These are phyloP conservation scores for Paraescarpia echinospica DNA, from an alignment of 1,140 invertebrate genomes.

Conservation along the genomic window DNA sequence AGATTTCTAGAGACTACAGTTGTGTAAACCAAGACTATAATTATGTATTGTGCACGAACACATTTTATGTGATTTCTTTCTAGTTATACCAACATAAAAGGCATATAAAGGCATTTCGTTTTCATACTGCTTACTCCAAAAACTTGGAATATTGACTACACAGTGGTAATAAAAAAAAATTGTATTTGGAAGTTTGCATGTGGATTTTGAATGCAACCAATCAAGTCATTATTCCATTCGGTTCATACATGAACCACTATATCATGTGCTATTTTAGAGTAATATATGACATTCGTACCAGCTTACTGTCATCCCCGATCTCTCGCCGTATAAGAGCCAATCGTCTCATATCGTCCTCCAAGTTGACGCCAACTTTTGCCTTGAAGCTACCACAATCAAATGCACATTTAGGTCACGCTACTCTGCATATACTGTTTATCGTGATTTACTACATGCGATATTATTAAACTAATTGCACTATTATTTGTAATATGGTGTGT, in stretches of 20 bases:
- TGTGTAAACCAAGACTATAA: not conserved
- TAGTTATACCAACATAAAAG: not conserved
- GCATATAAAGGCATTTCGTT: not conserved
- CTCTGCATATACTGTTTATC: not conserved
- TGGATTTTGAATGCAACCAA: not conserved
- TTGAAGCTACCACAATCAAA: conserved; percentile 68
- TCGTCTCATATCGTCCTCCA: conserved; percentile 76
- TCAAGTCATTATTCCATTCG: not conserved
- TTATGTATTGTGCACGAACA: not conserved
- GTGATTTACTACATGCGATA: not conserved
- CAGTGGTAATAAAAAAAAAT: not conserved
- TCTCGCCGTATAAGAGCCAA: conserved; percentile 71
- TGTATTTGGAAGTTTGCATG: not conserved
- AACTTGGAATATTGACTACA: not conserved
- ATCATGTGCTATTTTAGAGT: not conserved
- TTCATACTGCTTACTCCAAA: not conserved
- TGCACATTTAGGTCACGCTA: not conserved
- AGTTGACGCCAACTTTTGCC: conserved; percentile 81
- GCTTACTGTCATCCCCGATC: conserved; percentile 74
- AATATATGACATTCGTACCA: conserved; percentile 62
- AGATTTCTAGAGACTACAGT: not conserved
- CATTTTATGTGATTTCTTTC: not conserved
- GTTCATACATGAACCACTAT: not conserved
- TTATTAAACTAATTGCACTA: not conserved
- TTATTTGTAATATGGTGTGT: not conserved